These are phyloP conservation scores for Erebia epiphron DNA, from an alignment of 2,888 invertebrate genomes.

Conservation along the genomic window DNA sequence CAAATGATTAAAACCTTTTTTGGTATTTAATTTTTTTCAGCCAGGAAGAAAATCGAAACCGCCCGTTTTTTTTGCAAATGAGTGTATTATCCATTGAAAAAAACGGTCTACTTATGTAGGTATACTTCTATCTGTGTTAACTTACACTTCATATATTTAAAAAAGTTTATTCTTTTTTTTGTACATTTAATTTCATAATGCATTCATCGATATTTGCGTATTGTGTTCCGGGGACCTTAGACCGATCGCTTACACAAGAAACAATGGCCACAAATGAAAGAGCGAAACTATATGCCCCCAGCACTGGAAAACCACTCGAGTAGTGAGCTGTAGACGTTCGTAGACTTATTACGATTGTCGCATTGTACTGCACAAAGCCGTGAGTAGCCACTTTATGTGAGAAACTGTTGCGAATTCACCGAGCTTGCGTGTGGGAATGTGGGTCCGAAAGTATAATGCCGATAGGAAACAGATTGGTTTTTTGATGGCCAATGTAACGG, in stretches of 20 bases:
- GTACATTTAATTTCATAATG: constrained; percentile 14
- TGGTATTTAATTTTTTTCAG: too few relatives aligned
- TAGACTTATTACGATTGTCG: constrained; percentile 66
- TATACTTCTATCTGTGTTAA: neutral
- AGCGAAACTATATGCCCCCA: constrained; percentile 58
- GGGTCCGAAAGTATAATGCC: constrained; percentile 46
- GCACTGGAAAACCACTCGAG: constrained; percentile 54
- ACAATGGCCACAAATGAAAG: constrained; percentile 51
- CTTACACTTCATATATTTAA: constrained; percentile 4
- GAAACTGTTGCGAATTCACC: constrained; percentile 67
- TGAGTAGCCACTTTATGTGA: constrained; percentile 64
- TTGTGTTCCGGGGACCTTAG: constrained; percentile 30
- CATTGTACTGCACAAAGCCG: constrained; percentile 70
- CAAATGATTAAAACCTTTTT: too few relatives aligned
- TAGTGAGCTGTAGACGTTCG: constrained; percentile 53
- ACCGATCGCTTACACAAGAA: constrained; percentile 62
- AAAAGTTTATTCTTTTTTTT: constrained; percentile 13
- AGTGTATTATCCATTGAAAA: too few relatives aligned
- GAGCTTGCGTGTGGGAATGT: constrained; percentile 70
- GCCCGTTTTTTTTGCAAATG: too few relatives aligned
- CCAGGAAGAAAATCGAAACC: too few relatives aligned
- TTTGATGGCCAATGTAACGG: neutral
- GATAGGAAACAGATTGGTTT: neutral
- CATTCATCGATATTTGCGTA: constrained; percentile 24
- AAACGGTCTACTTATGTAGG: too few relatives aligned